Base-by-base conservation (phyloP, 2,888 invertebrate species). In the Ectropis crepuscularia region DNA sequence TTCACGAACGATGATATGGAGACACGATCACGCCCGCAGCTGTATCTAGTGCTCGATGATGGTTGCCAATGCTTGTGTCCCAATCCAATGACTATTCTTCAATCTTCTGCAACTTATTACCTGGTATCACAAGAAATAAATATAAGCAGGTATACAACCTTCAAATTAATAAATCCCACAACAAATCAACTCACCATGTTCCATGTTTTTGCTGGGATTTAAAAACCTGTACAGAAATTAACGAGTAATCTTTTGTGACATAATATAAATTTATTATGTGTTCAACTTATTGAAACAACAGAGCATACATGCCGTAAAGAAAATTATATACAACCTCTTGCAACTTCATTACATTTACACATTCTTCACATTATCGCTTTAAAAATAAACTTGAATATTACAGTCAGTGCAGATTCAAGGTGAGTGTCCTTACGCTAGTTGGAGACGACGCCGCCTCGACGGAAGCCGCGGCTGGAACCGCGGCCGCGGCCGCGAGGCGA, bases 291-390 rank as follows among this genome's bases (percentile, higher is more conserved):
- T 70, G 78, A 85, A 86, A 81, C 85, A 85, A 87, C 86, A 82
- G 84, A 85, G 86, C 86, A 82, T 84, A 88, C 81, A 89, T 87
- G 89, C 85, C 82, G 85, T 87, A 87, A 88, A 81, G 81, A 86
- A 87, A 87, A 64, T 82, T 90, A 90, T 92, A 74, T 91, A 91
- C 92, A 92, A 89, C 88, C 84, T 85, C 82, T 82, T 80, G 77
- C 78, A 82, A 82, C 76, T 79, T 81, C 79, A 84, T 85, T 84
- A 85, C 89, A 89, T 89, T 86, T 83, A 86, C 86, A 87, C 89
- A 69, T 81, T 81, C 73, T 71, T 78, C 72, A 63, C 71, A 75
- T 80, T 77, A 76, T 82, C 66, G 73, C 70, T 76, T 78, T 65
- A 73, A 82, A 83, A 79, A 74, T 79, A 81, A 74, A 75, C 77